These are phyloP conservation scores for Anguilla anguilla DNA, from an alignment of 2,797 vertebrate species.

Conservation along the genomic window DNA sequence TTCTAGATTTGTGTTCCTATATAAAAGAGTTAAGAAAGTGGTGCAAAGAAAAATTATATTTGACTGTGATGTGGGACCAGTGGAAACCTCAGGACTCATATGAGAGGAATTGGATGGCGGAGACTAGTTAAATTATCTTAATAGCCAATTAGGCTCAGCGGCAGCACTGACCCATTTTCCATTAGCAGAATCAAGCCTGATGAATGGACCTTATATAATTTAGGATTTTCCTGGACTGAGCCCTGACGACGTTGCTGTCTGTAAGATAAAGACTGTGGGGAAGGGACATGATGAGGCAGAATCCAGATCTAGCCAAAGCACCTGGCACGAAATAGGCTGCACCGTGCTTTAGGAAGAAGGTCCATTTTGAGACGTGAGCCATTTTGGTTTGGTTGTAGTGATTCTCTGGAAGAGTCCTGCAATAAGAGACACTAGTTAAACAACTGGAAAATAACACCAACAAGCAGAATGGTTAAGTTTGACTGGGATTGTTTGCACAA, in stretches of 20 bases:
- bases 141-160: constrained; percentile 31
- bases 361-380: background rate
- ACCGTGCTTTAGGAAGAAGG: background rate
- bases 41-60: constrained; percentile 4
- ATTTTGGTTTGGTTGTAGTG: background rate
- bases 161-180: constrained; percentile 21
- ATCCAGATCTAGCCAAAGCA: background rate
- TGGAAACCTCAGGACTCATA: background rate
- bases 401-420: background rate
- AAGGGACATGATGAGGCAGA: background rate
- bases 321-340: background rate
- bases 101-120: constrained; percentile 25
- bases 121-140: constrained; percentile 28
- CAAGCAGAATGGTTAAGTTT: background rate
- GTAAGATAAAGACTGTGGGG: background rate
- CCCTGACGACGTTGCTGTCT: background rate
- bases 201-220: constrained; percentile 19
- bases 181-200: constrained; percentile 26
- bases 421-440: background rate
- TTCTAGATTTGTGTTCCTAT: constrained; percentile 30
- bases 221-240: constrained; percentile 14
- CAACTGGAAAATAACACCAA: background rate
- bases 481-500: background rate
- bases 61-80: background rate
- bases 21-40: background rate